Base-by-base conservation (phyloP, 2,888 invertebrate species). In the Cheilosia grossa region DNA sequence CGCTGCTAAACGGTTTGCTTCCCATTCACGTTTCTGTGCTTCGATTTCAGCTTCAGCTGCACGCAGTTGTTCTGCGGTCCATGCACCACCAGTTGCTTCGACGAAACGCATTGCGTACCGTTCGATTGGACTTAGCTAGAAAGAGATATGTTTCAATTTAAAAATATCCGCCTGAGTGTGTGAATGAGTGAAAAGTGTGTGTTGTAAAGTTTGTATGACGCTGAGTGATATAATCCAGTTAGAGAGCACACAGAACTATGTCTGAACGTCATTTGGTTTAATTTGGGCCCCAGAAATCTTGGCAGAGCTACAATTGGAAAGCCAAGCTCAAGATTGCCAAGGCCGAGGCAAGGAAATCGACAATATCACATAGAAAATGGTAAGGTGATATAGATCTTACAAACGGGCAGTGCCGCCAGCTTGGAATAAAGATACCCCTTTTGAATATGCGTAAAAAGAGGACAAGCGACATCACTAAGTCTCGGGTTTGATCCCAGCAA, bases 21-120 rank as follows among this genome's bases (percentile, higher is more conserved):
- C 97, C 97, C 97, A 97, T 90, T 96, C 96, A 87, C 95, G 95
- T 91, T 97, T 97, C 91, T 96, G 95, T 63, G 95, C 94, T 90
- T 97, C 97, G 63, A 97, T 95, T 91, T 97, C 97, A 56, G 96
- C 96, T 91, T 98, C 98, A 17, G 98, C 98, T 49, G 96, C 96
- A 15, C 96, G 95, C 44, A 97, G 91, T 89, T 98, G 97, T 89
- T 98, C 98, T 0, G 96, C 96, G 17, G 96, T 95, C 93, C 95
- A 95, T n/a, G 94, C 94, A 2, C 93, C 93, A 21, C 95, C 95
- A 73, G 97, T 96, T 88, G 95, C 94, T 92, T 99, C 99, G 88
- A 99, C 96, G 90, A 97, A 96, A 24, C 95, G 94, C 95, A 99
- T 97, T 17, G 99, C 99, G 92, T 98, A 99, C 70, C 96, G 95